Base-by-base conservation (phyloP, 2,113 vertebrate genomes). In the Austrofundulus limnaeus region DNA sequence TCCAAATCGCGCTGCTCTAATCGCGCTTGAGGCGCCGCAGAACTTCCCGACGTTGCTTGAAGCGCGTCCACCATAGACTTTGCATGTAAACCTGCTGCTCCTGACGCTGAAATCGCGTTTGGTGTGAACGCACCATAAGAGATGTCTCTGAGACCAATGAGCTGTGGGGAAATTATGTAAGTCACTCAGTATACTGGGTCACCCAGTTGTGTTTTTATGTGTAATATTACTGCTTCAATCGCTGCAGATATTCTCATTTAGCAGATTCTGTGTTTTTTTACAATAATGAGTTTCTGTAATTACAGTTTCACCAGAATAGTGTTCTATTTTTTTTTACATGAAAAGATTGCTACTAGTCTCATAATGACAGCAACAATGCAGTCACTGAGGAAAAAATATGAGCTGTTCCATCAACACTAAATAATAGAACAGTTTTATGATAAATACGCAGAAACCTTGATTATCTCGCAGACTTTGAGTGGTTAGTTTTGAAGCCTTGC, bases 91-190 rank as follows among this genome's bases (percentile, higher is more conserved):
- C n/a, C n/a, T n/a, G n/a, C n/a, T n/a, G n/a, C n/a, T n/a, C n/a
- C n/a, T n/a, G n/a, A n/a, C n/a, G n/a, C n/a, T n/a, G n/a, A n/a
- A n/a, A n/a, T n/a, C n/a, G n/a, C n/a, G n/a, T n/a, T n/a, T n/a
- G n/a, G n/a, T n/a, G n/a, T n/a, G n/a, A n/a, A n/a, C n/a, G n/a
- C n/a, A n/a, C n/a, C n/a, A n/a, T n/a, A n/a, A n/a, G n/a, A n/a
- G n/a, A n/a, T 60, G 70, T 80, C 75, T 57, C 69, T 20, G 76
- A 82, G 84, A 85, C 72, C 53, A 68, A 57, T 70, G 69, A 86
- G 82, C 72, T 56, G 21, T n/a, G 41, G 76, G 68, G 69, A 63
- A 78, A 88, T 90, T 88, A 89, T 72, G 75, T 89, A 89, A 90
- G 64, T 72, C 83, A 70, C 63, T 81, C 66, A 70, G 69, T 81